A percentile compares a stretch with the other conserved stretches of the same genome.
These are phyloP conservation scores for Loriculus beryllinus DNA, from an alignment of 2,797 vertebrate species.

Conservation along the genomic window DNA sequence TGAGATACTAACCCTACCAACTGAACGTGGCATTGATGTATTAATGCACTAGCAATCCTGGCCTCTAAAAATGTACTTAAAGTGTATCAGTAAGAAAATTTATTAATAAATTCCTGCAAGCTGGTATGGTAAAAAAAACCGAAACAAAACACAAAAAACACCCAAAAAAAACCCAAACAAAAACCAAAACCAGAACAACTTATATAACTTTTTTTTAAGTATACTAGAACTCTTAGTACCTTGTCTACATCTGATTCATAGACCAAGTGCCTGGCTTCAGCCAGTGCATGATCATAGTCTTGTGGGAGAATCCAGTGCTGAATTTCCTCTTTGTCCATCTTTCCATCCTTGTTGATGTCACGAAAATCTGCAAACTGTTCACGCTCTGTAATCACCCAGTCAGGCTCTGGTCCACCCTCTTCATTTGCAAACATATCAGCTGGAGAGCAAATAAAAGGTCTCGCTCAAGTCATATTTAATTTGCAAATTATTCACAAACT, in stretches of 20 bases:
- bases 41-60: background rate
- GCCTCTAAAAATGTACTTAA: background rate
- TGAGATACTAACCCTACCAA: background rate
- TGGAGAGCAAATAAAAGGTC: slow-evolving; percentile 57
- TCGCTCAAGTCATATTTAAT: background rate
- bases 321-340: slow-evolving; percentile 94
- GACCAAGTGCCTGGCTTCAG: slow-evolving; percentile 93
- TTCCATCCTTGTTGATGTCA: slow-evolving; percentile 96
- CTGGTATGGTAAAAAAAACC: background rate
- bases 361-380: slow-evolving; percentile 97
- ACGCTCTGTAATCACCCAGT: slow-evolving; percentile 93
- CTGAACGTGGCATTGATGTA: background rate
- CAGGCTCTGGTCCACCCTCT: slow-evolving; percentile 91
- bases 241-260: slow-evolving; percentile 94
- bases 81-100: background rate
- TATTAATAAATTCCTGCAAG: background rate
- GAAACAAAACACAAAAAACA: too few relatives aligned
- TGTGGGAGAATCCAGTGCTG: slow-evolving; percentile 96
- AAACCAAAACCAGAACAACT: background rate
- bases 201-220: background rate
- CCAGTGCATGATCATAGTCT: slow-evolving; percentile 94
- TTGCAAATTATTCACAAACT: background rate
- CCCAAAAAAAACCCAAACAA: background rate
- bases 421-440: slow-evolving; percentile 98
- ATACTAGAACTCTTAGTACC: slow-evolving; percentile 71